A percentile compares a stretch with the other conserved stretches of the same genome.
These are phyloP conservation scores for Lutjanus campechanus DNA, from an alignment of 2,797 vertebrate genomes.

Conservation along the genomic window DNA sequence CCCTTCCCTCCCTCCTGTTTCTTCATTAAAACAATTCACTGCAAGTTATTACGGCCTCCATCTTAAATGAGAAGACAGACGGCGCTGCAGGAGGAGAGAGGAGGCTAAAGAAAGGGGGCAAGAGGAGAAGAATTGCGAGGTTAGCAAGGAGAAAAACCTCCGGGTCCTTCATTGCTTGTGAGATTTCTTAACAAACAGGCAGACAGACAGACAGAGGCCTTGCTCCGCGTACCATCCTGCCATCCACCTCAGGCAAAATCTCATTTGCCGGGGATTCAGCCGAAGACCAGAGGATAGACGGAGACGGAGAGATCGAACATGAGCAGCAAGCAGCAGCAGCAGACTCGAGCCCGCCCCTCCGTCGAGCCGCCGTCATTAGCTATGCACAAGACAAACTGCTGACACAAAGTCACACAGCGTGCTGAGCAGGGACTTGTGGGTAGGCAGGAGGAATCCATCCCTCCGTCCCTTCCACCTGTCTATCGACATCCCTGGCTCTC, in stretches of 20 bases:
- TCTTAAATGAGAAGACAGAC: conserved; percentile 72
- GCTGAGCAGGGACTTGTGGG: conserved; percentile 80
- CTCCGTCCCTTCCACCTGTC: conserved; percentile 74
- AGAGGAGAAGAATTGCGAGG: conserved; percentile 17
- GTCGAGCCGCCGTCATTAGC: conserved; percentile 87
- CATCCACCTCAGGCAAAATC: conserved; percentile 85
- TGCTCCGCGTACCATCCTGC: conserved; percentile 60
- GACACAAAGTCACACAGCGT: conserved; percentile 88
- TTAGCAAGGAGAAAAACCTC: conserved; percentile 54
- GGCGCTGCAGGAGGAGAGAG: conserved; percentile 46
- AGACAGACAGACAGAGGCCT: conserved; percentile 75
- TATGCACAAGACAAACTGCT: conserved; percentile 94
- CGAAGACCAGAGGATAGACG: conserved; percentile 81
- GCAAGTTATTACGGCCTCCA: conserved; percentile 70
- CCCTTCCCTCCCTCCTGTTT: conserved; percentile 38
- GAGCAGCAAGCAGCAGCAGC: conserved; percentile 69
- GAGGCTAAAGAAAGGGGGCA: conserved; percentile 15
- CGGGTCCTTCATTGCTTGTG: conserved; percentile 55
- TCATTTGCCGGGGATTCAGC: conserved; percentile 89
- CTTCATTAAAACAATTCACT: conserved; percentile 83
- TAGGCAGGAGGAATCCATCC: conserved; percentile 77
- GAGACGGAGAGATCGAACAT: conserved; percentile 65
- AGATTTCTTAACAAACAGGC: conserved; percentile 66
- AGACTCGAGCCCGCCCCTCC: conserved; percentile 69
- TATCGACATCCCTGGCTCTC: conserved; percentile 80